Evolutionary conservation across 2,797 vertebrate genomes (phyloP).

Genomic region (Lophius americanus): DNA sequence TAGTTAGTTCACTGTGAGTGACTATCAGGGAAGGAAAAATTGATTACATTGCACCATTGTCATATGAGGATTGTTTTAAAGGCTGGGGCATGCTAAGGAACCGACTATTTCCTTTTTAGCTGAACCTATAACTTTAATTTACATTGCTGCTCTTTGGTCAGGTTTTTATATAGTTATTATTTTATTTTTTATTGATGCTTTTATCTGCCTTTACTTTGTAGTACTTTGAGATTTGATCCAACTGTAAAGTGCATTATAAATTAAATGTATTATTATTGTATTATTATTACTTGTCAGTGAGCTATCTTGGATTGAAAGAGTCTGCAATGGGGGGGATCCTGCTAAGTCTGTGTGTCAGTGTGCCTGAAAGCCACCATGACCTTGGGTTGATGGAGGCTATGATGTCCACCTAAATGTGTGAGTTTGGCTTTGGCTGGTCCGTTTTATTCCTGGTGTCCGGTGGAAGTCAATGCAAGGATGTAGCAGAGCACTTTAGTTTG

Average conservation of each 20-base stretch:
- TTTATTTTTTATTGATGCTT: no score
- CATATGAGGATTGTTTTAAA: conserved; percentile 45
- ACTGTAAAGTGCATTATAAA: no score
- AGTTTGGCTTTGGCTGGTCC: not conserved
- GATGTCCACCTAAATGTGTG: conserved; percentile 8
- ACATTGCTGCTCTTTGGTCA: no score
- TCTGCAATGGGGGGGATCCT: conserved; percentile 54
- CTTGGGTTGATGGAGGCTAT: conserved; percentile 6
- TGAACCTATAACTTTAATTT: no score
- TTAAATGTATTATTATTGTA: no score
- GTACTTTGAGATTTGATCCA: no score
- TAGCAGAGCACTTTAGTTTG: no score
- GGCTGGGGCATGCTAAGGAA: conserved; percentile 33
- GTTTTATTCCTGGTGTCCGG: no score
- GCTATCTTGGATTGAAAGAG: conserved; percentile 60
- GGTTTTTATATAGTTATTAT: no score
- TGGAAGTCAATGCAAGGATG: no score
- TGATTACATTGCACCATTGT: conserved; percentile 41
- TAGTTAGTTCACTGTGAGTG: conserved; percentile 24
- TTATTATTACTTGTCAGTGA: conserved; percentile 22
- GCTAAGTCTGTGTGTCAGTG: conserved; percentile 22
- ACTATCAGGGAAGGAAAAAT: conserved; percentile 20
- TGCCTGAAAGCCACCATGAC: not conserved
- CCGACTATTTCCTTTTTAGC: not conserved
- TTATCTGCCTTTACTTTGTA: no score